These are phyloP conservation scores for Distichodus sexfasciatus DNA, from an alignment of 2,797 vertebrate species.

Conservation along the genomic window DNA sequence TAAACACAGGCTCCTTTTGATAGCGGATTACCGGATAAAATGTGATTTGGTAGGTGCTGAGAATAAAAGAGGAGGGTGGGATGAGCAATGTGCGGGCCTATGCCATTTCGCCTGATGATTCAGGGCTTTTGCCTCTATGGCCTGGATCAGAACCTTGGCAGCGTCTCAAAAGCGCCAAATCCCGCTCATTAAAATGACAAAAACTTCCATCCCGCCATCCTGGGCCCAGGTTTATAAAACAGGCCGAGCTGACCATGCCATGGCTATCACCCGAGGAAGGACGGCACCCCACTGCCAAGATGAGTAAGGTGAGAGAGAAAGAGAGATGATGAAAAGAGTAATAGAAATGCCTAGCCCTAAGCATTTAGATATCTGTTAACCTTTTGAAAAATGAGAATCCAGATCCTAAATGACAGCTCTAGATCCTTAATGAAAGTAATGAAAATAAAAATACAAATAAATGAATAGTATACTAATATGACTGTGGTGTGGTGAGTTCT, in stretches of 20 bases:
- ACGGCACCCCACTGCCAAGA: constrained; percentile 20
- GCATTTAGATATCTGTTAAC: neutral
- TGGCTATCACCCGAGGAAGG: constrained; percentile 24
- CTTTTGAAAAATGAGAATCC: too few species aligned
- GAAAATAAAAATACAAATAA: too few species aligned
- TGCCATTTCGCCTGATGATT: constrained; percentile 59
- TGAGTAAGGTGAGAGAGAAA: constrained; percentile 48
- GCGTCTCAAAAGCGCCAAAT: constrained; percentile 43
- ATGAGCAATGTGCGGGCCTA: constrained; percentile 46
- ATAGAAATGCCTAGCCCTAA: too few species aligned
- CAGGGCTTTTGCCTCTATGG: constrained; percentile 60
- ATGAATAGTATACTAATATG: too few species aligned
- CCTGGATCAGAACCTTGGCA: constrained; percentile 60
- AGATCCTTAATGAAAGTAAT: neutral
- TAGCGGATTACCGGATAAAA: constrained; percentile 31
- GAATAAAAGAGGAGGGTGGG: constrained; percentile 9
- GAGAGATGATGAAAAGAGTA: neutral
- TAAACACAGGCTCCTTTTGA: constrained; percentile 34
- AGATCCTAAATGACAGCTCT: too few species aligned
- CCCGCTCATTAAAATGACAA: constrained; percentile 59
- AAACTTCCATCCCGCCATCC: constrained; percentile 46
- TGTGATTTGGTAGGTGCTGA: neutral
- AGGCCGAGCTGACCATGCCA: constrained; percentile 6
- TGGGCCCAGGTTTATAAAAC: constrained; percentile 55
- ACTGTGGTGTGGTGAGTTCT: too few species aligned